Base-by-base conservation (phyloP, 2,113 vertebrate genomes). In the Cinclus cinclus region DNA sequence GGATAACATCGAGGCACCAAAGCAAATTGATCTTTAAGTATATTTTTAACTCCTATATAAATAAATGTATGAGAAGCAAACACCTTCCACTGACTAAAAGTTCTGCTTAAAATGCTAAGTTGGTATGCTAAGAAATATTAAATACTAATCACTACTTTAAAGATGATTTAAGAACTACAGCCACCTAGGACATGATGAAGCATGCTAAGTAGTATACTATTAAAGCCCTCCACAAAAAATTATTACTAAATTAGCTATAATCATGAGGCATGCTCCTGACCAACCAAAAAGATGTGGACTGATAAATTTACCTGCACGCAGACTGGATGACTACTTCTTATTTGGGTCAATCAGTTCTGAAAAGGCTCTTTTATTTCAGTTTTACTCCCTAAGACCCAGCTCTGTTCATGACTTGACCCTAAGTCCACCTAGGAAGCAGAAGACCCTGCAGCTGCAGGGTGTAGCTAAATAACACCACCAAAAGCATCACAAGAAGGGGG, bases 91-190 rank as follows among this genome's bases (percentile, higher is more conserved):
- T 44, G 65, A 62, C 49, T 60, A 79, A 37, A 89, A 89, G 65
- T 46, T 91, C 69, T 78, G 24, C 39, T 94, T 85, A 70, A 77
- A 84, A 90, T 21, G 68, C 35, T 63, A 62, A 96, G 86, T 85
- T 79, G 53, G 76, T 64, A 85, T 56, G 44, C 12, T 52, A 78
- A 8, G 16, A 67, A 55, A 53, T 28, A 55, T 5, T 14, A 64
- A 64, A 37, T 33, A 58, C 7, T 8, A 89, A 64, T 39, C 85
- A 15, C 20, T 87, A 77, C 22, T 67, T 86, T 13, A 70, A 83
- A 70, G 63, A 63, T 23, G 42, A 81, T 42, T 83, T 83, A 70
- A 89, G 56, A 65, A 92, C n/a, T 78, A 56, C 56, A 76, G 41
- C 11, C 58, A 76, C 33, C 12, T 42, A 79, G 16, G 35, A 46